Evolutionary conservation across 2,113 vertebrate genomes (phyloP).

Genomic region (Cottus gobio): DNA sequence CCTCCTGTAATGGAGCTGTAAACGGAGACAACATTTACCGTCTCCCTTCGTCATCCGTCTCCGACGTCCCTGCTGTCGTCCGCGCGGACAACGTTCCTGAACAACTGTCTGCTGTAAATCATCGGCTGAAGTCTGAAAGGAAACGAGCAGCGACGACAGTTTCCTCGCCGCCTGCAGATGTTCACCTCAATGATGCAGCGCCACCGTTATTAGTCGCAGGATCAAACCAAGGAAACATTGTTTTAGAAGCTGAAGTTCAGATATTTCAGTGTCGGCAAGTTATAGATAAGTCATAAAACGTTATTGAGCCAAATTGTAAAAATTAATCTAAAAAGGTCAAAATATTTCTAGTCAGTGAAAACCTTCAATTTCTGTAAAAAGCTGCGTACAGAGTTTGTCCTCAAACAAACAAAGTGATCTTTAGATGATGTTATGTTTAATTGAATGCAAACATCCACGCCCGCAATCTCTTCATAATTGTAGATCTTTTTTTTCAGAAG

Average conservation of each 20-base stretch:
- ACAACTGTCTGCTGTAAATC: conserved; percentile 61
- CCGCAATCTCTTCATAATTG: background rate
- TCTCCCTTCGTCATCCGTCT: conserved; percentile 45
- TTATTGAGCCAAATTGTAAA: background rate
- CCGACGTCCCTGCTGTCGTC: conserved; percentile 25
- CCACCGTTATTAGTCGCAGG: background rate
- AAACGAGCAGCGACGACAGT: conserved; percentile 50
- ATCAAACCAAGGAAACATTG: background rate
- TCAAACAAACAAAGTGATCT: background rate
- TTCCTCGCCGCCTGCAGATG: conserved; percentile 47
- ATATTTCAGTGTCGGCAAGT: background rate
- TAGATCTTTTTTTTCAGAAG: background rate
- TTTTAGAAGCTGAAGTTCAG: background rate
- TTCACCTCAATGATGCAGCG: conserved; percentile 19
- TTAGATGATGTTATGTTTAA: background rate
- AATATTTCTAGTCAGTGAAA: background rate
- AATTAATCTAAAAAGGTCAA: background rate
- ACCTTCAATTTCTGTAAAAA: background rate
- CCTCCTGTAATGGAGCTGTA: conserved; percentile 38
- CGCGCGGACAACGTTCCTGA: conserved; percentile 28
- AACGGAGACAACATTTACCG: conserved; percentile 57
- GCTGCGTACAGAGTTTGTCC: background rate
- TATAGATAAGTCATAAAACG: background rate
- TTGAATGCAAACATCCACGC: background rate
- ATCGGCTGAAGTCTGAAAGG: conserved; percentile 36